A percentile compares a stretch with the other conserved stretches of the same genome.
These are phyloP conservation scores for Caenorhabditis sinica DNA, from an alignment of 2,888 invertebrate genomes.

Conservation along the genomic window DNA sequence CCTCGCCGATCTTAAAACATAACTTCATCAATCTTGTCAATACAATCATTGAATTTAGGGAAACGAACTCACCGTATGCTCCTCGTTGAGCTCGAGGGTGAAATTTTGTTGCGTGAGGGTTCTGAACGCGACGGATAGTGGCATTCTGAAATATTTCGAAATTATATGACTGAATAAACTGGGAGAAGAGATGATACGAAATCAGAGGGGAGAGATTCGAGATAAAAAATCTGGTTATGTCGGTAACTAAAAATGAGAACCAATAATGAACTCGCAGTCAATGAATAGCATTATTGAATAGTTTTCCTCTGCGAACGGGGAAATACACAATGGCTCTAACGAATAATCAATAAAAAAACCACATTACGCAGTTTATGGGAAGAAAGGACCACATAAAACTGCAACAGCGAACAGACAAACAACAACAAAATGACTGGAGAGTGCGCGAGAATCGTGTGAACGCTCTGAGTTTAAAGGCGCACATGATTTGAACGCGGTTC, in stretches of 20 bases:
- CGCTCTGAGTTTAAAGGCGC: slow-evolving; percentile 59
- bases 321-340: neutral
- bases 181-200: too few species aligned
- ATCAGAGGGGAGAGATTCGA: too few species aligned
- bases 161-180: neutral
- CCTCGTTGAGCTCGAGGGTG: slow-evolving; percentile 74
- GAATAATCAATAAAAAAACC: neutral
- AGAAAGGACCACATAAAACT: neutral
- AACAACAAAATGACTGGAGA: neutral
- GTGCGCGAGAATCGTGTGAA: slow-evolving; percentile 10
- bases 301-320: too few species aligned
- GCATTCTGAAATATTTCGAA: slow-evolving; percentile 45
- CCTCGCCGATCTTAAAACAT: slow-evolving; percentile 74
- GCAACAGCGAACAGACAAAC: slow-evolving; percentile 5
- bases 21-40: neutral
- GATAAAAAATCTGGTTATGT: too few species aligned
- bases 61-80: slow-evolving; percentile 71
- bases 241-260: too few species aligned
- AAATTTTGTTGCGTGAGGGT: slow-evolving; percentile 80
- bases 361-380: neutral
- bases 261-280: too few species aligned
- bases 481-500: slow-evolving; percentile 62
- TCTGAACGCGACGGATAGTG: slow-evolving; percentile 77
- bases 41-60: neutral
- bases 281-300: too few species aligned